Conservation (phyloP, 2,797 vertebrate genomes). For the Emys orbicularis region DNA sequence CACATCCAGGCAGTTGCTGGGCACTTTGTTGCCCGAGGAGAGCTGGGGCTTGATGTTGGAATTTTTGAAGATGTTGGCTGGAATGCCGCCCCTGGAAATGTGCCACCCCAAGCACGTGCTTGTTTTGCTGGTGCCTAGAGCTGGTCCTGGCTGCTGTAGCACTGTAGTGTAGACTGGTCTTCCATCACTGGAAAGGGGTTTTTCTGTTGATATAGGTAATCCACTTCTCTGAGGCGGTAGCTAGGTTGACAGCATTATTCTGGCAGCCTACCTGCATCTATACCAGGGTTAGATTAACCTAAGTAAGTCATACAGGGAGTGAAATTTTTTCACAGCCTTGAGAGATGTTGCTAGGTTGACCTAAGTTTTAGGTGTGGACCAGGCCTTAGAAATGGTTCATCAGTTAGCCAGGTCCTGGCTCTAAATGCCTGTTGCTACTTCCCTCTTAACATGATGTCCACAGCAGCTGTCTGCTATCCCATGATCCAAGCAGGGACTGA, state of each 20-base stretch:
- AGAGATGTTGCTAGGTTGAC: background rate
- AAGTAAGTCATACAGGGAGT: background rate
- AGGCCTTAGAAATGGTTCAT: background rate
- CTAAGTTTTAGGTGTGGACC: background rate
- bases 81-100: too few species aligned
- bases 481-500: accelerated
- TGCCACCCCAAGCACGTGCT: too few species aligned
- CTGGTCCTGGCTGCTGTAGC: background rate
- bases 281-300: background rate
- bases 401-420: background rate
- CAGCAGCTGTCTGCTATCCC: accelerated
- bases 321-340: background rate
- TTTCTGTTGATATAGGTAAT: background rate
- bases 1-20: too few species aligned
- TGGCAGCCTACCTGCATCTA: background rate
- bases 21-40: too few species aligned
- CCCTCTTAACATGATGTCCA: background rate
- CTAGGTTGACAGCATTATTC: background rate
- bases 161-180: background rate
- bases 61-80: too few species aligned
- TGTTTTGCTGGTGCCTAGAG: too few species aligned
- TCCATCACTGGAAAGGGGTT: background rate
- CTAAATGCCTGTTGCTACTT: background rate
- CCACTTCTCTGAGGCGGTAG: background rate
- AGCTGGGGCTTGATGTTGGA: too few species aligned